These are phyloP conservation scores for Volucella zonaria DNA, from an alignment of 2,888 invertebrate species.

Conservation along the genomic window DNA sequence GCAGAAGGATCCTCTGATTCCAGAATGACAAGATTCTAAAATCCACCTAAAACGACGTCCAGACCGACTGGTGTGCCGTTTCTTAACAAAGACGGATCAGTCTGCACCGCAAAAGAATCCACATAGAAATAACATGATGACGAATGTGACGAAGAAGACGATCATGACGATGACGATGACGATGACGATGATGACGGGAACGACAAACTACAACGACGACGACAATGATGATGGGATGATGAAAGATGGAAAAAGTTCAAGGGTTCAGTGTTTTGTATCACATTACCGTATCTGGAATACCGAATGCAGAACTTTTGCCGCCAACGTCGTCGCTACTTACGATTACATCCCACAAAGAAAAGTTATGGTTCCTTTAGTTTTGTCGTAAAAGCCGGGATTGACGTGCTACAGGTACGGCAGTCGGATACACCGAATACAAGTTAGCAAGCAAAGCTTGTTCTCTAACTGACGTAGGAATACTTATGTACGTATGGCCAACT, in stretches of 20 bases:
- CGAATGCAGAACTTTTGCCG: constrained; percentile 50
- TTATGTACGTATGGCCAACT: constrained; percentile 17
- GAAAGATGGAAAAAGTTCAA: constrained; percentile 72
- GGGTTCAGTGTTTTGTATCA: constrained; percentile 70
- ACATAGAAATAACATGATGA: background rate
- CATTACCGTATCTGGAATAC: constrained; percentile 67
- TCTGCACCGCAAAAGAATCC: constrained; percentile 40
- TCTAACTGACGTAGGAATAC: constrained; percentile 26
- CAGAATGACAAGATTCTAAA: constrained; percentile 18
- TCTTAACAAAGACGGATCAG: constrained; percentile 50
- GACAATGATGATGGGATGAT: constrained; percentile 57
- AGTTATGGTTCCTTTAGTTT: constrained; percentile 57
- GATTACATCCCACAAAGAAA: constrained; percentile 16
- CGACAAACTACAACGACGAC: constrained; percentile 15
- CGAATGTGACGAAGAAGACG: background rate
- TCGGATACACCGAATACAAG: too few species aligned
- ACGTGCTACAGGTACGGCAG: constrained; percentile 42
- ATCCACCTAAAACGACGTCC: constrained; percentile 11
- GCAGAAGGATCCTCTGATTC: constrained; percentile 13
- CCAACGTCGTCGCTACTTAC: constrained; percentile 7
- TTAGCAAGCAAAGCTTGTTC: constrained; percentile 38
- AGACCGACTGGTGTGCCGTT: constrained; percentile 14
- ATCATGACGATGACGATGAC: background rate
- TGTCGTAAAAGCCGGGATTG: constrained; percentile 53
- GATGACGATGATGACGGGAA: constrained; percentile 1